A percentile compares a stretch with the other conserved stretches of the same genome.
Evolutionary conservation across 2,797 vertebrate genomes (phyloP).

Genomic region (Molossus alvarezi): DNA sequence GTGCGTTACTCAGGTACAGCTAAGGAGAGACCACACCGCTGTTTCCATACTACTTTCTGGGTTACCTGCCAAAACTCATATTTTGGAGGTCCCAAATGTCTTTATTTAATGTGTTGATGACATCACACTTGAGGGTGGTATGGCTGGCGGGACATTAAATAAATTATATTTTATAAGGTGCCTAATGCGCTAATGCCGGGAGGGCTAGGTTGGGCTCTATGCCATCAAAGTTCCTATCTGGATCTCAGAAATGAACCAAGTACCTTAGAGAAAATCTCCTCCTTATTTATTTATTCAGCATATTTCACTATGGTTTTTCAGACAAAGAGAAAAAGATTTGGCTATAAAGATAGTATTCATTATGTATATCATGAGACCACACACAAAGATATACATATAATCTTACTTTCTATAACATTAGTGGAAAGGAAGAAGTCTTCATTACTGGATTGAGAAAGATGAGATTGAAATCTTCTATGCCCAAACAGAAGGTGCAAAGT

Average conservation of each 20-base stretch:
- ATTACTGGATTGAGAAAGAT: constrained; percentile 41
- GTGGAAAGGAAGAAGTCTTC: not conserved
- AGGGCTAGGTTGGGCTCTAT: constrained; percentile 10
- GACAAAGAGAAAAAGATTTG: constrained; percentile 48
- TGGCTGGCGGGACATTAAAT: constrained; percentile 66
- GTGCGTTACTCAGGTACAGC: not conserved
- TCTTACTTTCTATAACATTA: constrained; percentile 22
- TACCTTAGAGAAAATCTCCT: constrained; percentile 45
- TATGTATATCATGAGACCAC: not conserved
- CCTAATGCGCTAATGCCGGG: constrained; percentile 60
- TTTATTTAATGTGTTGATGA: constrained; percentile 73
- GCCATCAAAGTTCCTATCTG: constrained; percentile 47
- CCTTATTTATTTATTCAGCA: constrained; percentile 31
- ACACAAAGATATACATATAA: constrained; percentile 16
- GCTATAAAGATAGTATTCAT: not conserved
- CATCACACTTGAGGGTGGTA: constrained; percentile 72
- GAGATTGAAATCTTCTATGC: not conserved
- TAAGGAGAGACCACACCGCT: not conserved
- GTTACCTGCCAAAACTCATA: constrained; percentile 52
- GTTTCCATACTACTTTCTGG: not conserved
- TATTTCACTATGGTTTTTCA: constrained; percentile 31
- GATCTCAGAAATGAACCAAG: constrained; percentile 38
- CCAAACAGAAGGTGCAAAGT: not conserved
- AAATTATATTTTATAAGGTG: constrained; percentile 79
- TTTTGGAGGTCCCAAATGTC: constrained; percentile 53